Base-by-base conservation (phyloP, 2,113 vertebrate genomes). In the Scartelaos histophorus region DNA sequence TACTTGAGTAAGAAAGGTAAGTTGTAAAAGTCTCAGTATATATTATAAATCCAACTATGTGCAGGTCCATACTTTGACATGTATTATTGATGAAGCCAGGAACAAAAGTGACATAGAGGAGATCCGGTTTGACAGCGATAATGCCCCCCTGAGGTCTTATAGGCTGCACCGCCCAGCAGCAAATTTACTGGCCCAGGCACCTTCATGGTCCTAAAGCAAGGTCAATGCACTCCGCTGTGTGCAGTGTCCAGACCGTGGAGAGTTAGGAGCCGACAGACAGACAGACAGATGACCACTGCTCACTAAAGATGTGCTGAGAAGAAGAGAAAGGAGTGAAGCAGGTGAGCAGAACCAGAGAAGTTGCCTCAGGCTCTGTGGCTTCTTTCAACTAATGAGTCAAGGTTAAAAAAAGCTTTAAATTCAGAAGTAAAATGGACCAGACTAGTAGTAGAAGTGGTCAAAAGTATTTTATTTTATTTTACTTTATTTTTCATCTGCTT, bases 251-350 rank as follows among this genome's bases (percentile, higher is more conserved):
- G 76, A 74, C 75, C 72, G 51, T 53, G 62, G 69, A 78, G 64
- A 77, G 69, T 62, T 58, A 58, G 66, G 72, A 54, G 81, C 62
- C 64, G 56, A 43, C 68, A 65, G 61, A 34, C 45, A 46, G 43
- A 38, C 34, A 56, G 74, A 76, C 66, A 43, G 74, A 76, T 68
- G 58, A 64, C 61, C 72, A 72, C 47, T 25, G 69, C 34, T 17
- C 64, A 87, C 75, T 83, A 75, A 83, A 78, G 78, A 19, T 71
- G 76, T 69, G 74, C 61, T 76, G 43, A 66, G 70, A 80, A 29
- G 29, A 29, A 29, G 29, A 2, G 4, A 29, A 29, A 29, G 29
- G 4, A 83, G 75, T 74, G 79, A 85, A 53, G 80, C 75, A 82
- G 73, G 4, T 0, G 60, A 81, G 80, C 72, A 71, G 68, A 72